A percentile compares a stretch with the other conserved stretches of the same genome.
Evolutionary conservation across 1,140 invertebrate genomes (phyloP).

Genomic region (Ips typographus): DNA sequence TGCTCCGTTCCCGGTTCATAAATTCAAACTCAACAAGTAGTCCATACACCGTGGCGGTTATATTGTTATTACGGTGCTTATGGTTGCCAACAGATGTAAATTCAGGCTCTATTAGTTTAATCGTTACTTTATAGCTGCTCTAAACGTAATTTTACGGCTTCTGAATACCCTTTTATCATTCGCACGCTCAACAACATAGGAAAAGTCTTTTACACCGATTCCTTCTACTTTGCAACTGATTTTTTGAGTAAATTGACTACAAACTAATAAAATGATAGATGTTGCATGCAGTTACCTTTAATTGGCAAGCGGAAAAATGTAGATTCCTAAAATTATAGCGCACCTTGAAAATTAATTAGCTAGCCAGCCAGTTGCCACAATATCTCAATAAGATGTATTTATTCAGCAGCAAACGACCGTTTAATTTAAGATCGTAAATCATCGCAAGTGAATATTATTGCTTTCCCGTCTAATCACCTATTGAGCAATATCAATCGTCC

Average conservation of each 20-base stretch:
- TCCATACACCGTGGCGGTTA: conserved; percentile 52
- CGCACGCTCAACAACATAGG: background rate
- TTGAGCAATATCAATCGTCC: conserved; percentile 24
- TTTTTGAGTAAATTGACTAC: too few relatives aligned
- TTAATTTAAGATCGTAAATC: conserved; percentile 24
- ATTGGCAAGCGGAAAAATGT: too few relatives aligned
- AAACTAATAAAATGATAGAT: too few relatives aligned
- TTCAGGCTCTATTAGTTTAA: conserved; percentile 53
- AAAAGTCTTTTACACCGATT: too few relatives aligned
- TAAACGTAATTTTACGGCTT: conserved; percentile 37
- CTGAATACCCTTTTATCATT: conserved; percentile 18
- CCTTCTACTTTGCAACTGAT: too few relatives aligned
- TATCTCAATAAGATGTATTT: conserved; percentile 16
- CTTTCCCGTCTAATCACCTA: conserved; percentile 10
- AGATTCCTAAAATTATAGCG: too few relatives aligned
- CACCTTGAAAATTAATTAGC: too few relatives aligned
- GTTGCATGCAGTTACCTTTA: too few relatives aligned
- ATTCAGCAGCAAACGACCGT: conserved; percentile 24
- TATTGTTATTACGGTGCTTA: conserved; percentile 54
- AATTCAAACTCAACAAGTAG: conserved; percentile 55
- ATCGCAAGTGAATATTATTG: conserved; percentile 21
- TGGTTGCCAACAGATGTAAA: conserved; percentile 53
- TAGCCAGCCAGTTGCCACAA: background rate
- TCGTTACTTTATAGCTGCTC: conserved; percentile 52
- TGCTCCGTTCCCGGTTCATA: conserved; percentile 49